These are phyloP conservation scores for Halcyon senegalensis DNA, from an alignment of 2,113 vertebrate genomes.

Conservation along the genomic window DNA sequence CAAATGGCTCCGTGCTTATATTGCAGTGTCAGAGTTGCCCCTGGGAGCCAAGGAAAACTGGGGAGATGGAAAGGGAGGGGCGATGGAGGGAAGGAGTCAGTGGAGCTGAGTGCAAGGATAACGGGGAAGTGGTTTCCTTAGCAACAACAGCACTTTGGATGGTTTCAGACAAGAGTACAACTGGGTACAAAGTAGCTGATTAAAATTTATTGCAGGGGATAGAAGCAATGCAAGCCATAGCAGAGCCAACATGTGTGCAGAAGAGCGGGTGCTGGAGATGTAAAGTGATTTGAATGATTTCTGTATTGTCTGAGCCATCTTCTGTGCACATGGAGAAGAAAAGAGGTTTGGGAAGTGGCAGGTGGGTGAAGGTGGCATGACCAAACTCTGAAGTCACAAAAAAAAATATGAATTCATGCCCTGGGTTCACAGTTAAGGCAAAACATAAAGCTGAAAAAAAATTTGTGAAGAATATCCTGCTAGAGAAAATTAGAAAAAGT, in stretches of 20 bases:
- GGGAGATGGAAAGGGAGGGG: not conserved
- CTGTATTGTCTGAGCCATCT: constrained; percentile 1
- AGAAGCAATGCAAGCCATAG: constrained; percentile 21
- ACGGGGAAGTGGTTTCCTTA: constrained; percentile 35
- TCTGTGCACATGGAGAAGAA: not conserved
- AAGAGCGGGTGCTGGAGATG: not conserved
- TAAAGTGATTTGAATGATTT: constrained; percentile 24
- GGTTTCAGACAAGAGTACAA: constrained; percentile 67
- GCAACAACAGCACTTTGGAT: constrained; percentile 71
- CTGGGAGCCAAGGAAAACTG: not conserved
- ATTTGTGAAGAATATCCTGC: not conserved
- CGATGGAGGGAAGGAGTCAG: constrained; percentile 27
- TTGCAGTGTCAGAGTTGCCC: not conserved
- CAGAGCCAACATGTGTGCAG: not conserved
- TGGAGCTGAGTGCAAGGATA: constrained; percentile 11
- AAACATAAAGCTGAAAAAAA: not conserved
- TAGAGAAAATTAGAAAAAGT: not conserved
- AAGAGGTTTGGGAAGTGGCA: not conserved
- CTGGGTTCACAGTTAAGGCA: not conserved
- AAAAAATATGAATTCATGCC: not conserved
- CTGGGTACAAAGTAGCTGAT: constrained; percentile 71
- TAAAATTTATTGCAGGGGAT: constrained; percentile 73
- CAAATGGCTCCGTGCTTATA: not conserved
- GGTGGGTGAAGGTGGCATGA: not conserved
- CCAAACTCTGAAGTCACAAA: not conserved